Evolutionary conservation across 2,888 invertebrate species (phyloP).

Genomic region (Diloba caeruleocephala): DNA sequence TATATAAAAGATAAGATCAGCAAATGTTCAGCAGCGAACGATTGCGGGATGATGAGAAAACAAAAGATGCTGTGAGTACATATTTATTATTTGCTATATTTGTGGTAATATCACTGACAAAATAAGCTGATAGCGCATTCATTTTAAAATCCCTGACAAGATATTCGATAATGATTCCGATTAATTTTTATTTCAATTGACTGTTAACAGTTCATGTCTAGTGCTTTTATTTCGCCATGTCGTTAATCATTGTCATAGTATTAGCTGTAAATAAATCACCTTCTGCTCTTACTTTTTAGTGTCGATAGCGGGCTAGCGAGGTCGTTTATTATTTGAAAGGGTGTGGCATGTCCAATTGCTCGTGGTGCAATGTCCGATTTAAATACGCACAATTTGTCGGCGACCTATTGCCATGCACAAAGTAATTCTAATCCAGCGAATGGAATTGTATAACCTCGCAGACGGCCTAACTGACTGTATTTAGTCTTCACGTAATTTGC

Average conservation of each 20-base stretch:
- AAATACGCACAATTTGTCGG: constrained; percentile 52
- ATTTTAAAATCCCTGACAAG: constrained; percentile 10
- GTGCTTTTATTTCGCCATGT: constrained; percentile 12
- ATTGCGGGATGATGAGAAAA: no score
- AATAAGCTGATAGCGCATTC: no score
- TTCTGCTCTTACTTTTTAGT: constrained; percentile 2
- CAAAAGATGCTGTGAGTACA: neutral
- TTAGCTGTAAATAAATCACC: constrained; percentile 7
- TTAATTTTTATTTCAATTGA: no score
- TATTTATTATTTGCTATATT: no score
- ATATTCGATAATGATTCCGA: constrained; percentile 4
- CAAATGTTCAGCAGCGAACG: no score
- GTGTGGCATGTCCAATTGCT: constrained; percentile 62
- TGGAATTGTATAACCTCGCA: constrained; percentile 50
- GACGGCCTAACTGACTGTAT: constrained; percentile 35
- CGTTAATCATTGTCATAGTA: constrained; percentile 25
- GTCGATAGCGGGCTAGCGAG: constrained; percentile 37
- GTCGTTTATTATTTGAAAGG: constrained; percentile 67
- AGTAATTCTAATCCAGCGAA: constrained; percentile 52
- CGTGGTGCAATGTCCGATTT: constrained; percentile 45
- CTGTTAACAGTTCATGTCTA: constrained; percentile 21
- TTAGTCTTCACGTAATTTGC: constrained; percentile 36
- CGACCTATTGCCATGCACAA: constrained; percentile 47
- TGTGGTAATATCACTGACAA: no score
- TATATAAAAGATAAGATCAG: no score